Conservation (phyloP, 2,797 vertebrate species). For the Gephyroberyx darwinii region DNA sequence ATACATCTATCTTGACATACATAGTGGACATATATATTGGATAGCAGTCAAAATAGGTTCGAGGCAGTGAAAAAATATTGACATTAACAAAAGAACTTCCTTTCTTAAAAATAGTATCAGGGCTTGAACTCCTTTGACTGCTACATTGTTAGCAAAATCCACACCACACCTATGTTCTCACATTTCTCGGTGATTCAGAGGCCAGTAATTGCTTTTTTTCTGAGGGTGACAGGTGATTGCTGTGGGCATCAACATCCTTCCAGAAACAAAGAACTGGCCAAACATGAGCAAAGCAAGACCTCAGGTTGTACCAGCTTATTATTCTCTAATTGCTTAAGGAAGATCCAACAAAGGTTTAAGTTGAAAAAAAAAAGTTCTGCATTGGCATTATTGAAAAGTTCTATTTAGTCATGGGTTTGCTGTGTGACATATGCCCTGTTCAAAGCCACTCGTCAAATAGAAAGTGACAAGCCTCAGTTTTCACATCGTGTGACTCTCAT, state of each 20-base stretch:
- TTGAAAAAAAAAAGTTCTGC: too few species aligned
- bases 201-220: background rate
- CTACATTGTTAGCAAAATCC: background rate
- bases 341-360: too few species aligned
- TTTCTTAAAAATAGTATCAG: too few species aligned
- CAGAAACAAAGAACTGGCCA: background rate
- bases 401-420: too few species aligned
- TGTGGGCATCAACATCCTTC: background rate
- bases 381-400: too few species aligned
- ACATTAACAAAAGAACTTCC: background rate
- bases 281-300: background rate
- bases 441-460: too few species aligned
- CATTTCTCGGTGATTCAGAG: background rate
- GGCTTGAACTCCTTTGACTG: background rate
- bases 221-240: background rate
- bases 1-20: conserved; percentile 13
- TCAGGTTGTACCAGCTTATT: too few species aligned
- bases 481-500: too few species aligned
- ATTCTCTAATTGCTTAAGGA: too few species aligned
- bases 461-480: too few species aligned
- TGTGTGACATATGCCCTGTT: too few species aligned
- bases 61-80: background rate
- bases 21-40: background rate
- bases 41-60: conserved; percentile 7
- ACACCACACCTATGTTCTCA: background rate